Evolutionary conservation across 2,888 invertebrate species (phyloP), one percentile per base, ranked within the genome.

Genomic region (Cantharis lateralis): DNA sequence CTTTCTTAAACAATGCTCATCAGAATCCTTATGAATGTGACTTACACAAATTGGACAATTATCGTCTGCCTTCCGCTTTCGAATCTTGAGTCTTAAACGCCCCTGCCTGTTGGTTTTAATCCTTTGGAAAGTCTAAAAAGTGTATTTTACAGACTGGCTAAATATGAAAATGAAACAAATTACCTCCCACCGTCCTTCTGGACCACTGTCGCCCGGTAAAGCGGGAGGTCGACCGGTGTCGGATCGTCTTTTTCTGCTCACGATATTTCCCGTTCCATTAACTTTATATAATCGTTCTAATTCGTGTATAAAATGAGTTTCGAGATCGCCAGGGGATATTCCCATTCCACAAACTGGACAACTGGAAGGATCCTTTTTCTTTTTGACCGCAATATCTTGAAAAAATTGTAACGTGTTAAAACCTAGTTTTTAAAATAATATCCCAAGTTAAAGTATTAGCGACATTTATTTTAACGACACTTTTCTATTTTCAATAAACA

Each of bases 331-430:
- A 3, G 91, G 87, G 48, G 92, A 89, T 78, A 94, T 89, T 66
- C 93, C 91, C 70, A 93, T 88, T 9, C 94, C 93, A 85, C 94
- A 94, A 68, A 94, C 91, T 13, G 94, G 94, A 87, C 94, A 94
- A 80, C 88, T 86, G 28, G 88, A 88, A 70, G 88, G 87, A 74
- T 88, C 88, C 28, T 87, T 81, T 78, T 88, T 88, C 81, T 88
- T 88, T 81, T 87, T 86, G 63, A 71, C 62, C 10, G 77, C 71
- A 32, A 74, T 77, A 70, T 77, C 77, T 77, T 18, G 10, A 71
- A 71, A 15, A 48, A 48, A 26, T 15, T 10, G 15, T 7, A 62
- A 62, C 15, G 15, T 62, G 10, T 16, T 62, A 62, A 62, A 15
- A 62, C 2, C 10, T 9, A 11, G 10, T 13, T 18, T 64, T 18